Conservation (phyloP, 2,888 invertebrate genomes). For the Galeruca laticollis region DNA sequence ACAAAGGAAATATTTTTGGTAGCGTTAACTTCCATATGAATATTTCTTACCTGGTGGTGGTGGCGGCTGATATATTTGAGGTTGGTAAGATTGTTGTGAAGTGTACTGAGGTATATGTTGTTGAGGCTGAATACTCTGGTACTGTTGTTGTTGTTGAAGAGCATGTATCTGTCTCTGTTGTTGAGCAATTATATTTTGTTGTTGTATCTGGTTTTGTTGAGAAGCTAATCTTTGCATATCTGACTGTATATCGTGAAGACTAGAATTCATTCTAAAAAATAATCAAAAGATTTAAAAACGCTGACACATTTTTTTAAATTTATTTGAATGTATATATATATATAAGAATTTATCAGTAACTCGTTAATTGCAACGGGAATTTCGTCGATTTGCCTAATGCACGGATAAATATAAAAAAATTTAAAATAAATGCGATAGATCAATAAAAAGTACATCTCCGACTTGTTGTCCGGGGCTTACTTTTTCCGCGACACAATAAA, state of each 20-base stretch:
- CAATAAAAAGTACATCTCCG: too few relatives aligned
- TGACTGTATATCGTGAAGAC: constrained; percentile 92
- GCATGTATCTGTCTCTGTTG: constrained; percentile 66
- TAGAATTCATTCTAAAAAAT: constrained; percentile 85
- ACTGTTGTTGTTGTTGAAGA: constrained; percentile 58
- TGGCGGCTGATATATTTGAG: constrained; percentile 71
- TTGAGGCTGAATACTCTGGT: constrained; percentile 54
- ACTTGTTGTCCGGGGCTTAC: too few relatives aligned
- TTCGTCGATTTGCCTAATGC: too few relatives aligned
- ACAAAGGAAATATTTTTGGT: constrained; percentile 24
- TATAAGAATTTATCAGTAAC: too few relatives aligned
- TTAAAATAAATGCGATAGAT: too few relatives aligned
- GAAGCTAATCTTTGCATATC: constrained; percentile 91
- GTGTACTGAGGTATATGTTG: constrained; percentile 53
- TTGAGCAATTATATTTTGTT: constrained; percentile 71
- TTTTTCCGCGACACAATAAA: too few relatives aligned
- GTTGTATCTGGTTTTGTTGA: constrained; percentile 78
- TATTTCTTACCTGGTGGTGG: constrained; percentile 67
- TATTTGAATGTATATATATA: too few relatives aligned
- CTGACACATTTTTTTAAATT: not conserved
- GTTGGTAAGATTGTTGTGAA: constrained; percentile 64
- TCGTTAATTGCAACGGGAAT: too few relatives aligned
- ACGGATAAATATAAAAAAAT: too few relatives aligned
- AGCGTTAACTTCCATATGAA: constrained; percentile 45
- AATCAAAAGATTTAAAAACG: not conserved